Percentiles rank a stretch among this genome's conserved stretches.
These are phyloP conservation scores for Bombus polaris DNA, from an alignment of 1,140 invertebrate genomes.

Conservation along the genomic window DNA sequence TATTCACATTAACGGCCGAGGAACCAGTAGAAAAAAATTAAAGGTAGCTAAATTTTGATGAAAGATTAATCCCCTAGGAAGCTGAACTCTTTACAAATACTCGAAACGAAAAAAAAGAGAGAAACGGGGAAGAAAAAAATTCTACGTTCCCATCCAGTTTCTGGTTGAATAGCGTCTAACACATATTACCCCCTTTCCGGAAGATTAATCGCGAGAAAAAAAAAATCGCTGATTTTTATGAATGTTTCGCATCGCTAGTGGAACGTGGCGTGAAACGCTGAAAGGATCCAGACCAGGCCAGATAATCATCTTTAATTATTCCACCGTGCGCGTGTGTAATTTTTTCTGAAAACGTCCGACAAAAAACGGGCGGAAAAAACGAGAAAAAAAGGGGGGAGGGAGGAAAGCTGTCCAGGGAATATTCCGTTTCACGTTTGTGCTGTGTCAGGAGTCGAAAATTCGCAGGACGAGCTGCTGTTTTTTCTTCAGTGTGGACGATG, in stretches of 20 bases:
- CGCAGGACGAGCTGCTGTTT: constrained; percentile 9
- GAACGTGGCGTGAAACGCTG: constrained; percentile 4
- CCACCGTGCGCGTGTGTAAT: constrained; percentile 19
- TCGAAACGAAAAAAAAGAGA: not conserved
- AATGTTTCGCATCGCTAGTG: constrained; percentile 13
- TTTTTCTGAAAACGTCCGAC: constrained; percentile 22
- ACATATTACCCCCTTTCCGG: not conserved
- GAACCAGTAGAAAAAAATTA: not conserved
- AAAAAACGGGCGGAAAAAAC: not conserved
- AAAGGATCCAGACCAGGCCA: constrained; percentile 31
- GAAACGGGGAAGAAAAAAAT: not conserved
- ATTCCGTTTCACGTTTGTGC: not conserved
- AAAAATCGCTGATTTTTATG: not conserved
- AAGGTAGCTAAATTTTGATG: not conserved
- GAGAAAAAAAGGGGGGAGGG: not conserved
- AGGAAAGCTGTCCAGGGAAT: not conserved
- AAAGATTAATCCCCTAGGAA: not conserved
- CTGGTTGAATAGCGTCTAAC: not conserved
- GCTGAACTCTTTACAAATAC: not conserved
- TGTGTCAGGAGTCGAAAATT: constrained; percentile 4
- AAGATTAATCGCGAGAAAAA: constrained; percentile 9
- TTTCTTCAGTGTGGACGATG: constrained; percentile 32
- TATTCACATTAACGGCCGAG: no score
- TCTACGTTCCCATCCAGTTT: not conserved
- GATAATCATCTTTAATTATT: constrained; percentile 67